phyloP scores from a whole-genome alignment of 2,888 invertebrate species.

The Melanotus villosus region DNA sequence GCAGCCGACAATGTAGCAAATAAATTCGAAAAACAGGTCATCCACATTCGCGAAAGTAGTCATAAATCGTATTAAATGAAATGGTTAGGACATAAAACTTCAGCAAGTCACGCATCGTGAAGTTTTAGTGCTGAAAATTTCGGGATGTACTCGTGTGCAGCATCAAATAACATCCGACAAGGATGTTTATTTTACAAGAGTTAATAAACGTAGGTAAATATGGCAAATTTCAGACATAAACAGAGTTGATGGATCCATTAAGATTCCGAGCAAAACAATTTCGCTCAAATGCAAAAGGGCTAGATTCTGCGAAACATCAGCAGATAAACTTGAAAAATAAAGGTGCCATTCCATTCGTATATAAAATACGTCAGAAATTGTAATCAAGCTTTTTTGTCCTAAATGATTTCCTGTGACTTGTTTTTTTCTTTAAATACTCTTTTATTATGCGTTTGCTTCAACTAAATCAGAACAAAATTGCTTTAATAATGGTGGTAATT shows the following conservation, averaged over 20 bases:
- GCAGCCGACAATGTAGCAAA: background rate
- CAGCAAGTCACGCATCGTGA: background rate
- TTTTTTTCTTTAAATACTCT: background rate
- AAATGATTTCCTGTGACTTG: background rate
- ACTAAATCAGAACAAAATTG: no score
- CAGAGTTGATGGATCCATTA: background rate
- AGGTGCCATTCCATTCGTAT: background rate
- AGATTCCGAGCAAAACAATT: background rate
- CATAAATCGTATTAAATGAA: conserved; percentile 13
- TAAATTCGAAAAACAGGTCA: conserved; percentile 17
- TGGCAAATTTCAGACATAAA: background rate
- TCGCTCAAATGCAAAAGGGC: no score
- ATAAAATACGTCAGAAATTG: background rate
- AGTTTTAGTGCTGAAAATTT: background rate
- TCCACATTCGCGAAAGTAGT: conserved; percentile 17
- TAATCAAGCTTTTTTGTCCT: background rate
- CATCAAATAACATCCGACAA: no score
- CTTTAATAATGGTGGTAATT: no score
- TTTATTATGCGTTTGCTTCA: background rate
- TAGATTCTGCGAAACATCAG: no score
- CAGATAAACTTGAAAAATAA: no score
- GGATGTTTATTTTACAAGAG: background rate
- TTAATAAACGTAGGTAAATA: background rate
- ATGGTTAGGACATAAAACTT: conserved; percentile 5
- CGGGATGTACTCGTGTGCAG: background rate